Base-by-base conservation (phyloP, 2,888 invertebrate species). In the Drosophila diplacantha region DNA sequence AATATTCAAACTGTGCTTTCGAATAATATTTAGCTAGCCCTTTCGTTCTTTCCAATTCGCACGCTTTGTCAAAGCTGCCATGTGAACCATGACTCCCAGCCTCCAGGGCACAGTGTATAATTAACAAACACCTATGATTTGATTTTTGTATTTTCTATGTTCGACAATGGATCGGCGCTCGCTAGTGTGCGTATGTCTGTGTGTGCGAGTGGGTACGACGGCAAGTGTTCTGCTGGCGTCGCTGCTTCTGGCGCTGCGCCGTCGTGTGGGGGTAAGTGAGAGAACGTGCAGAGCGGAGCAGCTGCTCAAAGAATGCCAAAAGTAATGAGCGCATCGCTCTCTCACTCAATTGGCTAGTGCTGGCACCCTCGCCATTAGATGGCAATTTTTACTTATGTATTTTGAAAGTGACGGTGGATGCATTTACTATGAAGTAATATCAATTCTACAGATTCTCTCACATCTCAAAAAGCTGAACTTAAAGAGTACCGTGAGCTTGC, bases 111-210 rank as follows among this genome's bases (percentile, higher is more conserved):
- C 47, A 72, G 74, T 44, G 61, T 56, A 79, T 67, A 66, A 76
- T 74, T 65, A 77, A 69, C 74, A 81, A 71, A 78, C 78, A 78
- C 82, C 82, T 82, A 71, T 80, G 80, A 74, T 74, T 72, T 72
- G 81, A 76, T 71, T 80, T 75, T 20, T 64, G 75, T 61, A 62
- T 54, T 55, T 56, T 62, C 65, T 72, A 46, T 62, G 64, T 71
- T 64, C 67, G 68, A 54, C 72, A 57, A 59, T 62, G 62, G 72
- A 61, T 69, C 52, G 77, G 75, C 76, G 78, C 71, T 75, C 63
- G 74, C 71, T 66, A 61, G 74, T 61, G 50, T 64, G 50, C 53
- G 56, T 38, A 2, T 20, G 38, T 63, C 58, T 71, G 43, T 56
- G 54, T 56, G 22, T 49, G 56, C 59, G 67, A 69, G 69, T 68